phyloP scores from a whole-genome alignment of 2,797 vertebrate genomes.

The Amphiprion clarkii region DNA sequence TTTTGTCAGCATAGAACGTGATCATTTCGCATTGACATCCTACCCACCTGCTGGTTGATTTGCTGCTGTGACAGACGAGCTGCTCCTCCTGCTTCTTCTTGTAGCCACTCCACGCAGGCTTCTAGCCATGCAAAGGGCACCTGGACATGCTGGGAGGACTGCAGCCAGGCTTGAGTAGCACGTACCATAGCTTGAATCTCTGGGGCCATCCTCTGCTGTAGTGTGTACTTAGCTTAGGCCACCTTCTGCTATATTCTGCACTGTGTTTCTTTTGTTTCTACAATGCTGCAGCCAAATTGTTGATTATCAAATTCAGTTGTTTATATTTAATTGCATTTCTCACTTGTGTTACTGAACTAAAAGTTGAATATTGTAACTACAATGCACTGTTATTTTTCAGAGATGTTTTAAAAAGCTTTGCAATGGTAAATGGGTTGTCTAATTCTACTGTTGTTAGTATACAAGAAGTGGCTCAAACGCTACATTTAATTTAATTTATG shows the following conservation, averaged over 20 bases:
- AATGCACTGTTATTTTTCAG: background rate
- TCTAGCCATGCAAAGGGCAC: constrained; percentile 92
- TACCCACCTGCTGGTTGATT: constrained; percentile 79
- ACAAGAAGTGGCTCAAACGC: background rate
- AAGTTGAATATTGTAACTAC: background rate
- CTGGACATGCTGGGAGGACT: constrained; percentile 89
- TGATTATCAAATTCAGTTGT: background rate
- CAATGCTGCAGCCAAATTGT: background rate
- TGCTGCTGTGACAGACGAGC: constrained; percentile 89
- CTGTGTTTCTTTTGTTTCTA: background rate
- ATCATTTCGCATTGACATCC: background rate
- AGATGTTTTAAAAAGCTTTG: background rate
- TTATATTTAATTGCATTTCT: background rate
- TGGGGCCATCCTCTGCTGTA: constrained; percentile 63
- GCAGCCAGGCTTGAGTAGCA: constrained; percentile 90
- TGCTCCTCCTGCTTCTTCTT: constrained; percentile 87
- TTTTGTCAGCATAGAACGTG: background rate
- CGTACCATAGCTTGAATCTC: constrained; percentile 66
- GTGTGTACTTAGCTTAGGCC: background rate
- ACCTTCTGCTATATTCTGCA: constrained; percentile 9
- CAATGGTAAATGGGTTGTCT: background rate
- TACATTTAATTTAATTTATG: background rate
- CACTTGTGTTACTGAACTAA: background rate
- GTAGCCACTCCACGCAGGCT: constrained; percentile 94
- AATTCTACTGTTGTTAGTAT: background rate